A percentile compares a stretch with the other conserved stretches of the same genome.
Evolutionary conservation across 2,797 vertebrate genomes (phyloP).

Genomic region (Borostomias antarcticus): DNA sequence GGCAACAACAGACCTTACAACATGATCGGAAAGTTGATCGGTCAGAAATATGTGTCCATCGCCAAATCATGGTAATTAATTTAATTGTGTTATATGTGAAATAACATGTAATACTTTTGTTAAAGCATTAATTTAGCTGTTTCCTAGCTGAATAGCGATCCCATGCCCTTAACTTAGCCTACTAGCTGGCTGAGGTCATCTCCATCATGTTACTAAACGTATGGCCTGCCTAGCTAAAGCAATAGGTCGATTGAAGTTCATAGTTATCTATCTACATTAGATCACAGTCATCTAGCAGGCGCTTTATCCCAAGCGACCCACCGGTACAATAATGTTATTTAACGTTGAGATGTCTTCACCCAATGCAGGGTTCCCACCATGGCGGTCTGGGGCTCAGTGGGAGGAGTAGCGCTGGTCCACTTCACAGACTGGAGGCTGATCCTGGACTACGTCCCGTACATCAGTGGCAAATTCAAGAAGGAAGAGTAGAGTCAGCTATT

Average conservation of each 20-base stretch:
- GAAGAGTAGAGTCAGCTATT: constrained; percentile 43
- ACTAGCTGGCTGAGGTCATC: constrained; percentile 65
- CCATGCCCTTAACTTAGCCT: constrained; percentile 48
- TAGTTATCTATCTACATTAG: background rate
- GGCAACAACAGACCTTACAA: constrained; percentile 3
- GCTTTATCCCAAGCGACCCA: no score
- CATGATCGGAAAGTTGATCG: constrained; percentile 72
- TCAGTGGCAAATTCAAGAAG: constrained; percentile 87
- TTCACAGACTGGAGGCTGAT: constrained; percentile 88
- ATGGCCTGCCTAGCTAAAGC: background rate
- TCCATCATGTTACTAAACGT: no score
- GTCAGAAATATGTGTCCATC: constrained; percentile 66
- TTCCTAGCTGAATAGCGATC: background rate
- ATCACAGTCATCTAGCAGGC: no score
- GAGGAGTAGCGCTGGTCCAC: constrained; percentile 81
- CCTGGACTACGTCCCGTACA: constrained; percentile 91
- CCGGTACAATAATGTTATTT: no score
- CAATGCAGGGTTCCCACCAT: constrained; percentile 81
- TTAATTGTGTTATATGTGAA: background rate
- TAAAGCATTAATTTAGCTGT: background rate
- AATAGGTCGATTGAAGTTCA: background rate
- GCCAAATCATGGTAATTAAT: constrained; percentile 70
- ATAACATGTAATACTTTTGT: background rate
- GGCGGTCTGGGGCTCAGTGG: constrained; percentile 79
- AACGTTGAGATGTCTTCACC: background rate